Evolutionary conservation across 2,113 vertebrate species (phyloP).

Genomic region (Pachyramphus minor): DNA sequence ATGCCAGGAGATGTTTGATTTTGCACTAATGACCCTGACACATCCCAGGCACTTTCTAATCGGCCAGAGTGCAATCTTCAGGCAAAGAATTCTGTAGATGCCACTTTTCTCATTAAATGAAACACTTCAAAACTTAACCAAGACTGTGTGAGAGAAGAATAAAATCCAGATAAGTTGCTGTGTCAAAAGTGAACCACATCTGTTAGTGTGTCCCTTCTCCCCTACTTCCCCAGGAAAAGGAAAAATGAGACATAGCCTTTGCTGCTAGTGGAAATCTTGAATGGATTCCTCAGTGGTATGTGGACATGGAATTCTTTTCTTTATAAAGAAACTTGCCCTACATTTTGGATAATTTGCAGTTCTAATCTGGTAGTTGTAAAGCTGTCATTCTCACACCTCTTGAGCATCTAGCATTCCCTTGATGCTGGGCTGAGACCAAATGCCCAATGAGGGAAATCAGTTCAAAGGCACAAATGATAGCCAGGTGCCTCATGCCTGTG

Average conservation of each 20-base stretch:
- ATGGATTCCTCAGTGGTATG: neutral
- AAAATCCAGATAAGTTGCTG: neutral
- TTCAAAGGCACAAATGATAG: neutral
- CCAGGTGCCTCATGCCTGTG: neutral
- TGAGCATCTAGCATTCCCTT: neutral
- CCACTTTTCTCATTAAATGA: neutral
- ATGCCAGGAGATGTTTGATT: conserved; percentile 24
- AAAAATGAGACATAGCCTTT: neutral
- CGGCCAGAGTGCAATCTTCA: neutral
- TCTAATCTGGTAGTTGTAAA: conserved; percentile 32
- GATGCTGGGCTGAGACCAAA: neutral
- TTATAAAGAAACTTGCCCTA: neutral
- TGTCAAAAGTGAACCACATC: neutral
- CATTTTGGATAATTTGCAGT: neutral
- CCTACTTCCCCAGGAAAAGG: neutral
- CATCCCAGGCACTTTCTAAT: conserved; percentile 16
- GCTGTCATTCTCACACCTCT: neutral
- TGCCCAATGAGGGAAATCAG: neutral
- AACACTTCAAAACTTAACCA: neutral
- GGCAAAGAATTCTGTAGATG: neutral
- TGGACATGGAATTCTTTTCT: neutral
- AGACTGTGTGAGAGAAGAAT: neutral
- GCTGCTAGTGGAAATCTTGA: neutral
- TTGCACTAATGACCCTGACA: conserved; percentile 30
- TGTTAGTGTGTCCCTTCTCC: neutral